Base-by-base conservation (phyloP, 2,113 vertebrate species). In the Fulica atra region DNA sequence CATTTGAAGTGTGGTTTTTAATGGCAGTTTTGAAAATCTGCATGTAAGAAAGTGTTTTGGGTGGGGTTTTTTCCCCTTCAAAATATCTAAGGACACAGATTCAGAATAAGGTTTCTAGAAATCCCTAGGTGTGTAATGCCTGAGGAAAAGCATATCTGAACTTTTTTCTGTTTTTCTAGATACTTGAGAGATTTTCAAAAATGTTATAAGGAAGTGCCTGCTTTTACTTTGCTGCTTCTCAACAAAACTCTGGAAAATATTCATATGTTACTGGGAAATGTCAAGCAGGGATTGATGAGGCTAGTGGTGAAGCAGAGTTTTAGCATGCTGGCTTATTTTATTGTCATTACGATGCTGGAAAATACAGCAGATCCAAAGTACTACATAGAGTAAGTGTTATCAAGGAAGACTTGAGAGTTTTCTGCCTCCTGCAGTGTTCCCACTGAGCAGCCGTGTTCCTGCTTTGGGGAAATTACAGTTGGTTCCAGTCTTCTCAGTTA, bases 341-440 rank as follows among this genome's bases (percentile, higher is more conserved):
- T 53, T 4, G 0, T 74, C 23, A 17, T 19, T n/a, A 28, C 38
- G 60, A 33, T 61, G 20, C 38, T 89, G 54, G 60, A 64, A 57
- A 79, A 59, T 29, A 11, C 29, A 42, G 46, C 36, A 16, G 21
- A 26, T 69, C n/a, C 61, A 42, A 73, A 82, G 33, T 23, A 54
- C 10, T 56, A 1, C 0, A 0, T 13, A 26, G 42, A 48, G 8
- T 8, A 31, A 51, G 14, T 26, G 38, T 46, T 68, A 69, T 10
- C 15, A 64, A 56, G 61, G 38, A 69, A 65, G 72, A 33, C 10
- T 16, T 16, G 38, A 17, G 72, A 68, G 44, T 28, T 78, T 23
- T 50, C 10, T 18, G 63, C 61, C 46, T 46, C 33, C 26, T 21
- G 29, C 60, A 18, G 16, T 10, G 33, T 19, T 56, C 13, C 33